Conservation (phyloP, 2,888 invertebrate genomes). For the Conops quadrifasciatus region DNA sequence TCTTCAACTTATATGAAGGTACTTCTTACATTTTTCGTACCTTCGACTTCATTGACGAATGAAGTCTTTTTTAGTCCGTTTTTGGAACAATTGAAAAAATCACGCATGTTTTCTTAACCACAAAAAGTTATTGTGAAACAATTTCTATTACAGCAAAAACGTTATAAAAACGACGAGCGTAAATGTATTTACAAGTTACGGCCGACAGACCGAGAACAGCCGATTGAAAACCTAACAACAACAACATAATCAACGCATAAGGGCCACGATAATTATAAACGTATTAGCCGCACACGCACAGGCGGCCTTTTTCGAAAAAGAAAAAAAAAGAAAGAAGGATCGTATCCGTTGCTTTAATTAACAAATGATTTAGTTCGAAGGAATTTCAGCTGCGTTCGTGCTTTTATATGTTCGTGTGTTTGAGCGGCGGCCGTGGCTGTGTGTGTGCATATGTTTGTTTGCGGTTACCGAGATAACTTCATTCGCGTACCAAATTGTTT, state of each 20-base stretch:
- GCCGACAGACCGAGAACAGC: background rate
- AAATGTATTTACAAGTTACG: background rate
- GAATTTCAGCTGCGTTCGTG: conserved; percentile 9
- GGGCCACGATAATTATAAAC: conserved; percentile 35
- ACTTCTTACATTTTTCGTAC: too few relatives aligned
- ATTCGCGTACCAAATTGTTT: conserved; percentile 1
- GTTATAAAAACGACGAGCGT: background rate
- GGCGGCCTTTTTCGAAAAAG: background rate
- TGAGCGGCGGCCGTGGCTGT: background rate
- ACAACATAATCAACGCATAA: conserved; percentile 13
- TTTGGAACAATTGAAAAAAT: too few relatives aligned
- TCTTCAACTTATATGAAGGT: too few relatives aligned
- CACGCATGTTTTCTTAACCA: too few relatives aligned
- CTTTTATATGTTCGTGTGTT: background rate
- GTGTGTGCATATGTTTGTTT: conserved; percentile 10
- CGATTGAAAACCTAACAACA: background rate
- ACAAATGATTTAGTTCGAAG: conserved; percentile 33
- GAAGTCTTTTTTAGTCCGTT: too few relatives aligned
- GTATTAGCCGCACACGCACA: conserved; percentile 21
- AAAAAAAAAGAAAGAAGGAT: background rate
- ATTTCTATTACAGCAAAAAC: too few relatives aligned
- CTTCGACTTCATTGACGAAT: too few relatives aligned
- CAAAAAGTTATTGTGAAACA: too few relatives aligned
- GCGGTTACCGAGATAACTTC: conserved; percentile 18
- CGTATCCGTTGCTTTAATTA: conserved; percentile 23